A percentile compares a stretch with the other conserved stretches of the same genome.
Evolutionary conservation across 2,797 vertebrate species (phyloP).

Genomic region (Eleutherodactylus coqui): DNA sequence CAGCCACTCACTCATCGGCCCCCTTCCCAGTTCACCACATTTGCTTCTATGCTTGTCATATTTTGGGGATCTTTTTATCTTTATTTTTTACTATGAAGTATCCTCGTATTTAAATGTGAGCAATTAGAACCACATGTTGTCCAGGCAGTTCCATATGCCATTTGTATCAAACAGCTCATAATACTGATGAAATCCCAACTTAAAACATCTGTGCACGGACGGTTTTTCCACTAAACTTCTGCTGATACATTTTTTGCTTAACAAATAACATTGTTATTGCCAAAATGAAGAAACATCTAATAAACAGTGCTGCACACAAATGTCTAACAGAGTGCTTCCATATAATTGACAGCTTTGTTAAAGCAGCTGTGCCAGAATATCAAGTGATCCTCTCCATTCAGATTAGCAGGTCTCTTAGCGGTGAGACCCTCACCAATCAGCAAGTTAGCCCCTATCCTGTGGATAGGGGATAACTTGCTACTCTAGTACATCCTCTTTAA

Average conservation of each 20-base stretch:
- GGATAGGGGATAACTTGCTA: no score
- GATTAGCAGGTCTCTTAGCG: no score
- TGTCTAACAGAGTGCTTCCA: not conserved
- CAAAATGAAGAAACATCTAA: not conserved
- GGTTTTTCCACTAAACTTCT: not conserved
- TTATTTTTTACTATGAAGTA: not conserved
- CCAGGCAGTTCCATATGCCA: not conserved
- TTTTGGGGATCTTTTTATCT: not conserved
- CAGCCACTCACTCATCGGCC: no score
- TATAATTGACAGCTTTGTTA: not conserved
- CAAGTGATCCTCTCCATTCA: no score
- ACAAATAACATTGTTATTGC: not conserved
- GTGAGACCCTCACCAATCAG: no score
- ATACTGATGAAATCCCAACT: not conserved
- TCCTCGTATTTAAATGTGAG: not conserved
- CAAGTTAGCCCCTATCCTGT: no score
- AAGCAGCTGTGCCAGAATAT: no score
- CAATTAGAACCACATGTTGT: not conserved
- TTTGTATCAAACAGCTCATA: not conserved
- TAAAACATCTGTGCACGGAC: slow-evolving; percentile 8
- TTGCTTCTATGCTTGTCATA: not conserved
- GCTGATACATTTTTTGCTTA: no score
- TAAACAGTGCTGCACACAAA: not conserved
- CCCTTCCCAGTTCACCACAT: no score
- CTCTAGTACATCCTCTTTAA: no score